Evolutionary conservation across 2,888 invertebrate genomes (phyloP).

Genomic region (Chrysomela aeneicollis): DNA sequence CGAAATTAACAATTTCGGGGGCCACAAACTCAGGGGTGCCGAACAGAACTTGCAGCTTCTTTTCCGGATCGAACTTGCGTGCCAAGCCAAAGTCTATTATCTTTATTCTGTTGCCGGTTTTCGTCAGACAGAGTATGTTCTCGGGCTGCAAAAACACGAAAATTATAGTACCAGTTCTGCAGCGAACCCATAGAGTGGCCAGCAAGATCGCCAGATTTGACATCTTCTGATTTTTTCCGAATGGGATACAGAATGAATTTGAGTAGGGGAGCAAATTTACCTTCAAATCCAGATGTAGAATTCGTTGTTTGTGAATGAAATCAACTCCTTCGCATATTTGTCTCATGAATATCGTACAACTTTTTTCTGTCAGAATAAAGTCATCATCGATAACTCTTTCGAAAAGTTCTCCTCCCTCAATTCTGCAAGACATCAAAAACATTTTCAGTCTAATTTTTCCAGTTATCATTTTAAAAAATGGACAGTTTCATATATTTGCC

Average conservation of each 20-base stretch:
- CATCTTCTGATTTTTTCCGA: too few species aligned
- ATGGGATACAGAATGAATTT: too few species aligned
- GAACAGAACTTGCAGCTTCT: conserved; percentile 92
- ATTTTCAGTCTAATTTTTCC: background rate
- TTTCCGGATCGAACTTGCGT: conserved; percentile 87
- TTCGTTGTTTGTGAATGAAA: conserved; percentile 95
- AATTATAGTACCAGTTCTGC: too few species aligned
- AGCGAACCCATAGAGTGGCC: too few species aligned
- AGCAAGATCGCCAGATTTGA: background rate
- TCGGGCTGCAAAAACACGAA: conserved; percentile 77
- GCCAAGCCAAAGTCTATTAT: conserved; percentile 99
- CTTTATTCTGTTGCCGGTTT: conserved; percentile 97
- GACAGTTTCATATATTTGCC: too few species aligned
- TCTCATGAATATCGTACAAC: conserved; percentile 95
- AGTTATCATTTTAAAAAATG: too few species aligned
- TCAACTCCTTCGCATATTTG: conserved; percentile 98
- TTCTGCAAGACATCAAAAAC: conserved; percentile 69
- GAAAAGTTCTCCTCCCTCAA: conserved; percentile 97
- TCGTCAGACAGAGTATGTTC: conserved; percentile 95
- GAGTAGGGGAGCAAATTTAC: conserved; percentile 61
- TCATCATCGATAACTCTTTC: conserved; percentile 99
- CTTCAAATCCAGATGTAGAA: conserved; percentile 97
- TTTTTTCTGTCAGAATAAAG: conserved; percentile 94
- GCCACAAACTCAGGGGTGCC: conserved; percentile 99
- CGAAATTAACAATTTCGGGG: conserved; percentile 98